Percentiles rank a stretch among this genome's conserved stretches.
Conservation (phyloP, 1,140 invertebrate species). For the Microplitis demolitor region DNA sequence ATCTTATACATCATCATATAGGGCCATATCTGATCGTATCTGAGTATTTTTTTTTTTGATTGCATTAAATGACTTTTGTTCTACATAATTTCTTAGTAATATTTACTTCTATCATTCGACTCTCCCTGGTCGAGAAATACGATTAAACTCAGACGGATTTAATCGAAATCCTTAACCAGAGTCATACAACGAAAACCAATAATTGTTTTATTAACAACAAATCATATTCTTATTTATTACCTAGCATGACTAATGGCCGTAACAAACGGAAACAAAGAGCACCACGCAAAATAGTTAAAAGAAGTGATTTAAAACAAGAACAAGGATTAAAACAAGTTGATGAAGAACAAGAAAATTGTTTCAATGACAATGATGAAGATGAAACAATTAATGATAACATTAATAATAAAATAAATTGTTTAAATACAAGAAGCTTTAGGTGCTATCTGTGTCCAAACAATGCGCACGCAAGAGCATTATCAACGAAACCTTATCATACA, state of each 20-base stretch:
- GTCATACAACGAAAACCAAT: no score
- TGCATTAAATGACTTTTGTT: no score
- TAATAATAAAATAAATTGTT: not conserved
- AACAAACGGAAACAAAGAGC: slow-evolving; percentile 56
- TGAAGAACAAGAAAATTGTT: not conserved
- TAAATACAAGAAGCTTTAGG: slow-evolving; percentile 25
- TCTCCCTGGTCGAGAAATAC: no score
- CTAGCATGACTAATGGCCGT: slow-evolving; percentile 21
- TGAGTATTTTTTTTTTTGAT: no score
- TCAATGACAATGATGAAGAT: slow-evolving; percentile 8
- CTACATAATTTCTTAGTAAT: no score
- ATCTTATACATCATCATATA: no score
- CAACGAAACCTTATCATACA: slow-evolving; percentile 54
- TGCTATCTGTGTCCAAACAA: slow-evolving; percentile 39
- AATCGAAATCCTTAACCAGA: not conserved
- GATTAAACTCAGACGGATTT: no score
- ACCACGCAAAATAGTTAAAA: slow-evolving; percentile 51
- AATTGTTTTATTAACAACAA: no score
- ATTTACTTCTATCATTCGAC: no score
- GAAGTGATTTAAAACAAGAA: not conserved
- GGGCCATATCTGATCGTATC: no score
- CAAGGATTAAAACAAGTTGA: slow-evolving; percentile 5
- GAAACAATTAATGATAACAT: not conserved
- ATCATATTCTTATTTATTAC: not conserved
- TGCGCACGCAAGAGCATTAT: slow-evolving; percentile 28